Percentiles rank a stretch among this genome's conserved stretches.
Conservation (phyloP, 1,140 invertebrate genomes). For the Listronotus bonariensis region DNA sequence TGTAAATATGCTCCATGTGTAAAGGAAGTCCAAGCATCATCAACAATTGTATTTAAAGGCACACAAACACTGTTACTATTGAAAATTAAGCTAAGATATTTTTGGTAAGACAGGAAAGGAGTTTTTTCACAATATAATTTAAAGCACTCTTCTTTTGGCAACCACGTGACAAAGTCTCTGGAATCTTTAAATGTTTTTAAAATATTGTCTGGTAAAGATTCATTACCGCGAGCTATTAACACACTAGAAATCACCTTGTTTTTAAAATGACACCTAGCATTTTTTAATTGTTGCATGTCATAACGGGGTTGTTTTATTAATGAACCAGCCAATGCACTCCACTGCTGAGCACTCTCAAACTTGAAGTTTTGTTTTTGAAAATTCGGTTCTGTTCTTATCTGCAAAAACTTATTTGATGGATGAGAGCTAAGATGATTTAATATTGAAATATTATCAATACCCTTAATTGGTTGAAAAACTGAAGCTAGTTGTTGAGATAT, state of each 20-base stretch:
- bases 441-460: conserved; percentile 49
- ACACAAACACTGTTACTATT: conserved; percentile 57
- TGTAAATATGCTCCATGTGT: conserved; percentile 60
- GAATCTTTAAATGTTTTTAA: conserved; percentile 49
- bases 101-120: conserved; percentile 55
- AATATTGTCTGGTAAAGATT: conserved; percentile 43
- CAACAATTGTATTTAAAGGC: conserved; percentile 54
- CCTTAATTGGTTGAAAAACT: conserved; percentile 56
- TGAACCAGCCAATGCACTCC: conserved; percentile 22
- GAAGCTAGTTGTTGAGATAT: conserved; percentile 58
- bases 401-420: conserved; percentile 58
- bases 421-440: conserved; percentile 56
- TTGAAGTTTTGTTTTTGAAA: conserved; percentile 38
- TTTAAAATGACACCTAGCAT: not conserved
- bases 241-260: conserved; percentile 21
- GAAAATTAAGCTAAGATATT: conserved; percentile 56
- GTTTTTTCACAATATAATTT: conserved; percentile 55
- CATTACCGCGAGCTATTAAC: conserved; percentile 52
- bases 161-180: conserved; percentile 57
- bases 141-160: conserved; percentile 52
- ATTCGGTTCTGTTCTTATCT: conserved; percentile 56
- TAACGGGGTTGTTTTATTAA: conserved; percentile 30
- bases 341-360: conserved; percentile 49
- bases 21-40: conserved; percentile 59
- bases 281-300: conserved; percentile 22